Evolutionary conservation across 2,888 invertebrate genomes (phyloP), one percentile per base, ranked within the genome.

Genomic region (Drosophila merina): DNA sequence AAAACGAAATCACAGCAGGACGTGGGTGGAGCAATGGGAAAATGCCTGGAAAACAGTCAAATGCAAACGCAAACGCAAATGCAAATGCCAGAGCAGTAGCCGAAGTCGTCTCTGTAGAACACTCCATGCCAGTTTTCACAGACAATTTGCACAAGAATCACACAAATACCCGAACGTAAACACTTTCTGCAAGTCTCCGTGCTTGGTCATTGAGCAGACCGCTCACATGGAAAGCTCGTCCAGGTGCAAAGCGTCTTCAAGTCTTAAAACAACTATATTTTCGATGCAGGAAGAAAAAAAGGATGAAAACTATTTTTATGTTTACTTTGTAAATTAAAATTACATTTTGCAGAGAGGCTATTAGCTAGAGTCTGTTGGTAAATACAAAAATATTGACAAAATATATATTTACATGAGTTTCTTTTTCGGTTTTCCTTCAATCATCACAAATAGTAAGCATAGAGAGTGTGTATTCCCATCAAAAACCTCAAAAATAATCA

Each of bases 101-200:
- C 38, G 36, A 36, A 44, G 28, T 63, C 31, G 25, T 10, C n/a
- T 4, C 57, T 30, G 40, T 1, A 38, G 52, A 60, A 69, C 50
- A 69, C 52, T 77, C 57, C 59, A 52, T 66, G 72, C 52, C 69
- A 76, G 62, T 62, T 66, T 80, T 73, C 75, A 71, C 77, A 75
- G 66, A 84, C 85, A 72, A 74, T 86, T 86, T 74, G 68, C 67
- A 74, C 76, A 86, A 77, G 70, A 86, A 68, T 70, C 72, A 75
- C 76, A 72, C 68, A 74, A 57, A 57, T 56, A 48, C 25, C 38
- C 26, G 50, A 14, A 62, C 67, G 63, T 64, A 64, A 71, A 48
- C 38, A 54, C 56, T 57, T 40, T 64, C 20, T 50, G 12, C 44
- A 36, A 48, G 49, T 49, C 40, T 59, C 40, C 57, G 42, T 30